Evolutionary conservation across 2,797 vertebrate species (phyloP), one percentile per base, ranked within the genome.

Genomic region (Pseudochirops cupreus): DNA sequence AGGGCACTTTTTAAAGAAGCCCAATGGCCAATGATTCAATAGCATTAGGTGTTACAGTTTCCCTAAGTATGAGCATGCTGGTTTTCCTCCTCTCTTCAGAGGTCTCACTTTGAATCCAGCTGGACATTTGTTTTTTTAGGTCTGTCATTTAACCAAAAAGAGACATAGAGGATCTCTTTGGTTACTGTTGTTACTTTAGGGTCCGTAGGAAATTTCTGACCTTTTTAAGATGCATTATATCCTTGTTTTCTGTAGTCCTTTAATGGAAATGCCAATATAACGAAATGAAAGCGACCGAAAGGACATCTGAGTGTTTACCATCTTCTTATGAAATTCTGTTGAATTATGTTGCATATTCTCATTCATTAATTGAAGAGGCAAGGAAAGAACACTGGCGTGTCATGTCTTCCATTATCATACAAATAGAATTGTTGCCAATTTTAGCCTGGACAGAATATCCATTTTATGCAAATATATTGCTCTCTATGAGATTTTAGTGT

Each of bases 101-200:
- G 46, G 31, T 91, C 50, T 94, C 91, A 74, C 1, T 52, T 33
- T 55, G 52, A 56, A 29, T 91, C 24, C 91, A 59, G 13, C 95
- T 58, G 62, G 92, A 53, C 54, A 59, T 95, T 59, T 93, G 14
- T 39, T 91, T 94, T 96, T 53, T 50, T 95, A 74, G 3, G 56
- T 56, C 53, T 87, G 94, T 90, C 31, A 46, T 92, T 26, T 54
- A 57, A 26, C 13, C 93, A 53, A 74, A 59, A 58, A 94, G 92
- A 53, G 92, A 94, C 56, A 28, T 94, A 92, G 53, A 94, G 91
- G 55, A 26, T 3, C 5, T 58, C 24, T 50, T 9, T 92, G 39
- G 95, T 93, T 91, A 18, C 93, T 94, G 90, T 57, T 95, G 93
- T 95, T 91, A 96, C 95, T 94, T 94, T 93, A 56, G 28, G 93